Base-by-base conservation (phyloP, 2,113 vertebrate species). In the Bos taurus region DNA sequence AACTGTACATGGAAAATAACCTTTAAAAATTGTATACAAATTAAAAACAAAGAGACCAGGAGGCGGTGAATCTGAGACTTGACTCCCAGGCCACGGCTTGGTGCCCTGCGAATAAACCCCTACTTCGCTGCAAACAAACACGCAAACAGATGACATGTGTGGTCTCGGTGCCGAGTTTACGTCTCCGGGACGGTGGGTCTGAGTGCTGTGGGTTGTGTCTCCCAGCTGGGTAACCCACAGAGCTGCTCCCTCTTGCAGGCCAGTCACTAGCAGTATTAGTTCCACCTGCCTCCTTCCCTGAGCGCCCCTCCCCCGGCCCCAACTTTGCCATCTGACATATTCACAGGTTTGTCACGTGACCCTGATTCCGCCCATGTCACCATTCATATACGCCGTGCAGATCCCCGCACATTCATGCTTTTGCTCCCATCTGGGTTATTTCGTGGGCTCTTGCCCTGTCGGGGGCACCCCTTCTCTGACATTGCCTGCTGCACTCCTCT, bases 271-370 rank as follows among this genome's bases (percentile, higher is more conserved):
- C 7, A 15, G 12, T 14, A 26, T 40, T 23, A 28, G 46, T 46
- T 78, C 62, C 36, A 56, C 25, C 71, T 71, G 23, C 9, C 60
- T 60, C 28, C 4, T n/a, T 25, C 14, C 43, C 77, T 28, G 1
- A 6, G 19, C 10, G 3, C 10, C 15, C 4, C 13, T 36, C 33
- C 40, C 4, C 40, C 40, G 40, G 26, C 28, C 28, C 30, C 28
- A 11, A 3, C 30, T 13, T 13, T 23, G 3, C 23, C 46, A 30
- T 19, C 11, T 62, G 26, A 48, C 25, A 16, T 16, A 7, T 4
- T 43, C 21, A 7, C 17, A 2, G 4, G 11, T 74, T 40, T 78
- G 67, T 30, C 8, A 0, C 4, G 1, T 16, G 2, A 46, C 7
- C 46, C 16, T 9, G 23, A 23, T 43, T 62, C 46, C 33, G 16